Base-by-base conservation (phyloP, 2,888 invertebrate genomes). In the Adelognathus sp. region DNA sequence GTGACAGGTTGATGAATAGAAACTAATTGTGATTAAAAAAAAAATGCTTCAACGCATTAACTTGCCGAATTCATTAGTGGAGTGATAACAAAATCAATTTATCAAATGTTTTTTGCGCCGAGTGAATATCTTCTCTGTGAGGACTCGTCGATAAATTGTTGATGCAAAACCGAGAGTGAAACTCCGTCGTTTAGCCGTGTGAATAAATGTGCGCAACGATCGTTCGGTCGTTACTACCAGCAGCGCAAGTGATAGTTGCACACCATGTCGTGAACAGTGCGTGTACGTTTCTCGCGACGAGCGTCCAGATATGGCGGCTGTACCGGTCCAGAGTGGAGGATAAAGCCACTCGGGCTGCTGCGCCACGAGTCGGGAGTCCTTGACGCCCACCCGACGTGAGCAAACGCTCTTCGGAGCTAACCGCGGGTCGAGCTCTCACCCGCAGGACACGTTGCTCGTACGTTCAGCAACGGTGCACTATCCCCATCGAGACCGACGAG, bases 281-380 rank as follows among this genome's bases (percentile, higher is more conserved):
- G 67, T 58, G 71, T 77, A 66, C n/a, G n/a, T n/a, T 72, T 67
- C 71, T 66, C 71, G 63, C 71, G 41, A 56, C 71, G 70, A 56
- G 75, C 86, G 82, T 86, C 88, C 87, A 85, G 86, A 87, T 89
- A 89, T 88, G 89, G 89, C 85, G 80, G 86, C 81, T 83, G 82
- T 86, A 87, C 86, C 85, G 86, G 86, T 87, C 85, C 83, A 76
- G 81, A 83, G 81, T 82, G 82, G 72, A 66, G 52, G 67, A 61
- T 67, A 75, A 75, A 67, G 79, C 81, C 81, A 82, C 79, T 80
- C 75, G 78, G 81, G 80, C 79, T 82, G 41, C 66, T 9, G 76
- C 74, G 70, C 56, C 44, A 67, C 71, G 66, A 81, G 79, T 79
- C 58, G 70, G 77, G 84, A 88, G 87, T 88, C 89, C 88, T 89